Conservation (phyloP, 1,140 invertebrate genomes). For the Panagrolaimus sp. region DNA sequence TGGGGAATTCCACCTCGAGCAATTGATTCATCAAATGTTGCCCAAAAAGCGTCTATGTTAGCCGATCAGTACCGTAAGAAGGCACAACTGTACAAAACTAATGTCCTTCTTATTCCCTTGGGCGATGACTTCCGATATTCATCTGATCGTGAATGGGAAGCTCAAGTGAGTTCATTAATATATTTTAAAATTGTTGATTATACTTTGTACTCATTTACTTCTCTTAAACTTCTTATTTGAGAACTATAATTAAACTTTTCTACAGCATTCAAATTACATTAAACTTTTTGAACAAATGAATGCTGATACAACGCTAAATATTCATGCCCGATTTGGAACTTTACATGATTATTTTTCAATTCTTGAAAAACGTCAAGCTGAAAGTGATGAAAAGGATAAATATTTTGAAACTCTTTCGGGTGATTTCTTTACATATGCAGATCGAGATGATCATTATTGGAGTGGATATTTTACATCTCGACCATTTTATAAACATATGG, state of each 20-base stretch:
- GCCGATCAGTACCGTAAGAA: conserved; percentile 95
- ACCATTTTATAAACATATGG: conserved; percentile 90
- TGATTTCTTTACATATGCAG: conserved; percentile 97
- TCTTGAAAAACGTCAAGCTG: conserved; percentile 66
- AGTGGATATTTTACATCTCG: conserved; percentile 86
- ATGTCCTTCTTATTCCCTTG: conserved; percentile 80
- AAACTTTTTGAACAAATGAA: conserved; percentile 90
- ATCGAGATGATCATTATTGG: conserved; percentile 94
- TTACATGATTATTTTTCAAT: conserved; percentile 86
- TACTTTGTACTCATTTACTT: too few relatives aligned
- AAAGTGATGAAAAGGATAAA: conserved; percentile 50
- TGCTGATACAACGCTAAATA: conserved; percentile 71
- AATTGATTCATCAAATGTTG: conserved; percentile 78
- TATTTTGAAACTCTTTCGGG: conserved; percentile 77
- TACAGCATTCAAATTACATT: conserved; percentile 82
- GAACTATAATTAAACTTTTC: conserved; percentile 83
- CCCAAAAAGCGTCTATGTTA: conserved; percentile 72
- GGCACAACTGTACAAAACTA: conserved; percentile 80
- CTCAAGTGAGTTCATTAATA: too few relatives aligned
- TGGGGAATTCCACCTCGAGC: conserved; percentile 74
- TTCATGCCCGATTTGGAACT: conserved; percentile 83
- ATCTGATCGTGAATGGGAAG: neutral
- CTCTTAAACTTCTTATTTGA: too few relatives aligned
- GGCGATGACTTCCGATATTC: conserved; percentile 80
- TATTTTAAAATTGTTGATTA: too few relatives aligned